Conservation (phyloP, 2,797 vertebrate genomes). For the Crypturellus tataupa region DNA sequence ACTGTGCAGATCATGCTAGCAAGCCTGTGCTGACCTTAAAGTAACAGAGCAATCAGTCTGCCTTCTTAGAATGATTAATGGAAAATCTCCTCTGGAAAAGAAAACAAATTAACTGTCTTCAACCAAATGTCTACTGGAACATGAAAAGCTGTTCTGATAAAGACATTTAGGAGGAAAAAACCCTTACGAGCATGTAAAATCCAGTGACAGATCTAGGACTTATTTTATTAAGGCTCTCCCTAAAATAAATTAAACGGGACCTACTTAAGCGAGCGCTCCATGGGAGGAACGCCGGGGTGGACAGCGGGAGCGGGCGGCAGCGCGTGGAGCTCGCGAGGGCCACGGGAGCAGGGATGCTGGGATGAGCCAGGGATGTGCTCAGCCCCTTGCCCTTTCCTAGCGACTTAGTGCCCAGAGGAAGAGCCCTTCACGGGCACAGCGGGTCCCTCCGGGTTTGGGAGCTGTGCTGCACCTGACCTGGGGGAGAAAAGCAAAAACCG, state of each 20-base stretch:
- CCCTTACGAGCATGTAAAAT: slow-evolving; percentile 68
- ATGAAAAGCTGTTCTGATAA: slow-evolving; percentile 82
- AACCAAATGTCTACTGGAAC: slow-evolving; percentile 84
- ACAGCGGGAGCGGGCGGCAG: background rate
- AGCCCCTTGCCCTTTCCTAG: background rate
- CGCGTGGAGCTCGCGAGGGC: background rate
- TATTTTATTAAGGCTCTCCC: slow-evolving; percentile 76
- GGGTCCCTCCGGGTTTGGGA: background rate
- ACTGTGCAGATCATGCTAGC: slow-evolving; percentile 70
- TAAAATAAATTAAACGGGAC: slow-evolving; percentile 71
- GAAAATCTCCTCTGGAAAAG: slow-evolving; percentile 85
- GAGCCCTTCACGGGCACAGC: background rate
- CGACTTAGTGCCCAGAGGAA: background rate
- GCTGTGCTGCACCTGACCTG: background rate
- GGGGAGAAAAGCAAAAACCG: background rate
- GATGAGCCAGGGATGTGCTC: background rate
- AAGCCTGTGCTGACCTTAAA: slow-evolving; percentile 78
- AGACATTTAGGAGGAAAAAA: slow-evolving; percentile 75
- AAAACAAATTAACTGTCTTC: slow-evolving; percentile 86
- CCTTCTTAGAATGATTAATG: slow-evolving; percentile 83
- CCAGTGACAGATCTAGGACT: slow-evolving; percentile 78
- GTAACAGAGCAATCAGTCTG: slow-evolving; percentile 81
- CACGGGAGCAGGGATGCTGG: background rate
- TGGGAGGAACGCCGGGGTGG: slow-evolving; percentile 38
- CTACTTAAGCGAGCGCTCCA: slow-evolving; percentile 68